phyloP scores from a whole-genome alignment of 1,140 invertebrate species.

The Bactericera cockerelli region DNA sequence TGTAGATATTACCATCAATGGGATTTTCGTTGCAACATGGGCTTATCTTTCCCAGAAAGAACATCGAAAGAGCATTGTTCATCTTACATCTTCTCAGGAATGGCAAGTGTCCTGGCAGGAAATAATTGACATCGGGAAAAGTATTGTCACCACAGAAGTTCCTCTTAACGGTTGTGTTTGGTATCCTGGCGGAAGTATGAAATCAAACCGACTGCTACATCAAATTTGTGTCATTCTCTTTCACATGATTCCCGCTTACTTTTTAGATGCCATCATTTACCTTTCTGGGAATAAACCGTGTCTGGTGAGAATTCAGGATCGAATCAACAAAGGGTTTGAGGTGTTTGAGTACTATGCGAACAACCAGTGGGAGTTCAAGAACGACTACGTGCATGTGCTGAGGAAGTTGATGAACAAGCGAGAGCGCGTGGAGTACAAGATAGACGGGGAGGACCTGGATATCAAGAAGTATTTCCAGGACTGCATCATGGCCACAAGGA shows the following conservation, averaged over 20 bases:
- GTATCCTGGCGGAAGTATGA: slow-evolving; percentile 82
- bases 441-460: slow-evolving; percentile 53
- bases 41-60: slow-evolving; percentile 31
- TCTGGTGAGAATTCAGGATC: slow-evolving; percentile 52
- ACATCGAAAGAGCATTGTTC: slow-evolving; percentile 20
- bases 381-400: slow-evolving; percentile 39
- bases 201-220: slow-evolving; percentile 54
- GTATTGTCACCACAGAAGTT: slow-evolving; percentile 49
- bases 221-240: slow-evolving; percentile 64
- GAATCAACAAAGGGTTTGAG: slow-evolving; percentile 64
- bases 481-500: slow-evolving; percentile 51
- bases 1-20: slow-evolving; percentile 61
- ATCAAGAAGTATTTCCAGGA: slow-evolving; percentile 54
- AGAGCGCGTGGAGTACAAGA: slow-evolving; percentile 46
- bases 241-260: slow-evolving; percentile 67
- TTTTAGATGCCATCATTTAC: slow-evolving; percentile 58
- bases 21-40: slow-evolving; percentile 45
- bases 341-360: slow-evolving; percentile 75
- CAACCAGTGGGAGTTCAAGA: slow-evolving; percentile 68
- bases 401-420: slow-evolving; percentile 41
- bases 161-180: slow-evolving; percentile 65
- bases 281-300: slow-evolving; percentile 64
- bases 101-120: slow-evolving; percentile 58
- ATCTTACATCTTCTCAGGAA: slow-evolving; percentile 35
- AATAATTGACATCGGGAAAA: slow-evolving; percentile 67